These are phyloP conservation scores for Odontocolon sp. DNA, from an alignment of 2,888 invertebrate species.

Conservation along the genomic window DNA sequence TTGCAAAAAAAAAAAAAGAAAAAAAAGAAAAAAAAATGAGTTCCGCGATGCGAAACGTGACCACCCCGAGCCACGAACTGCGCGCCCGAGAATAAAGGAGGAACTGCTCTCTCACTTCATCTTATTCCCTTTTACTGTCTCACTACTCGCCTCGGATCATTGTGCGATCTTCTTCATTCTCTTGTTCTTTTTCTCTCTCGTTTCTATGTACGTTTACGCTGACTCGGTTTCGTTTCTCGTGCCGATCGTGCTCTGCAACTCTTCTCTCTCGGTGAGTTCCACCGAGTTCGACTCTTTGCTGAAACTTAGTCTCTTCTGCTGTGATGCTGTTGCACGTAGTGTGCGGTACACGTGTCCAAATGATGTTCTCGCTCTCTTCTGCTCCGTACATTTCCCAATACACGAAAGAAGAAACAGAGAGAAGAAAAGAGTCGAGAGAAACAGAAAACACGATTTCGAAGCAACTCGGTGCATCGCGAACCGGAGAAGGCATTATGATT, in stretches of 20 bases:
- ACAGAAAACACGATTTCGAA: constrained; percentile 11
- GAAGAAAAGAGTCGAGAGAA: not conserved
- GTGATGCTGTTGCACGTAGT: constrained; percentile 21
- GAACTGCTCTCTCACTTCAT: constrained; percentile 18
- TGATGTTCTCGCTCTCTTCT: not conserved
- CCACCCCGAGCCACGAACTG: constrained; percentile 63
- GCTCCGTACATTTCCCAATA: constrained; percentile 2
- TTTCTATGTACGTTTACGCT: not conserved
- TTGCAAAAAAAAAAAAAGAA: no score
- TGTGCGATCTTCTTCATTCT: constrained; percentile 6
- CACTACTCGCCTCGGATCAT: constrained; percentile 25
- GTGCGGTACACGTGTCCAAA: constrained; percentile 27
- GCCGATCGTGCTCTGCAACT: constrained; percentile 16
- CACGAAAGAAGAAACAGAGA: not conserved
- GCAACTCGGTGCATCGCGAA: not conserved
- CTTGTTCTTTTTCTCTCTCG: constrained; percentile 2
- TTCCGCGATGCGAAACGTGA: constrained; percentile 64
- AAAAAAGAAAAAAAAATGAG: constrained; percentile 25
- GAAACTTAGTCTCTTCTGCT: not conserved
- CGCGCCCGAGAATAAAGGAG: constrained; percentile 50
- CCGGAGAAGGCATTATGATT: not conserved
- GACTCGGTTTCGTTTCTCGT: constrained; percentile 23
- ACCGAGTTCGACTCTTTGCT: not conserved
- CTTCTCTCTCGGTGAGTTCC: not conserved
- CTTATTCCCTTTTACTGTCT: constrained; percentile 22